A percentile compares a stretch with the other conserved stretches of the same genome.
Conservation (phyloP, 2,797 vertebrate genomes). For the Urocyon cinereoargenteus region DNA sequence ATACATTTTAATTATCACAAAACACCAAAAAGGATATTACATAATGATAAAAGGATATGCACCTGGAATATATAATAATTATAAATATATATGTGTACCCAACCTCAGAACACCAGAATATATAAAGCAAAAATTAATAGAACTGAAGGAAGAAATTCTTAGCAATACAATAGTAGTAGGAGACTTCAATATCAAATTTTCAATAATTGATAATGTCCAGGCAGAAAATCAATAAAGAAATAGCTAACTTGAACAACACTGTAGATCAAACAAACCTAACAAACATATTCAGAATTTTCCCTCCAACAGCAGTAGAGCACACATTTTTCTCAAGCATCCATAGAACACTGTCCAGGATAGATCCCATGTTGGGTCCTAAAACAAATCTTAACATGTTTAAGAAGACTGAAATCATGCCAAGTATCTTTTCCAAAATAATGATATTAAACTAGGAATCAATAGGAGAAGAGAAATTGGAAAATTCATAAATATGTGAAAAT, state of each 20-base stretch:
- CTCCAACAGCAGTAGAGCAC: not conserved
- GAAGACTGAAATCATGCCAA: not conserved
- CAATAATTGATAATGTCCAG: not conserved
- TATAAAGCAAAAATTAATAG: not conserved
- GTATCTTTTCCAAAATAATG: not conserved
- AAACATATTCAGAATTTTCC: not conserved
- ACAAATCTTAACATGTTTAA: not conserved
- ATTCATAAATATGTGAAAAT: not conserved
- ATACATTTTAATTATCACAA: not conserved
- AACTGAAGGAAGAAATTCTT: not conserved
- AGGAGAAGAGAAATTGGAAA: not conserved
- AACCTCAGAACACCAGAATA: not conserved
- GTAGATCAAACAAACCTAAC: not conserved
- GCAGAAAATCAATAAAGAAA: not conserved
- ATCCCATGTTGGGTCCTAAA: not conserved
- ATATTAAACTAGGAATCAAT: not conserved
- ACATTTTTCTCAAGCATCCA: not conserved
- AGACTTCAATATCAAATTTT: not conserved
- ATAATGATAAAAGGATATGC: not conserved
- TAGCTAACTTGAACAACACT: not conserved
- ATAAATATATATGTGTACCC: not conserved
- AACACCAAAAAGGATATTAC: not conserved
- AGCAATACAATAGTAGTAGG: not conserved
- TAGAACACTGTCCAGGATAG: not conserved
- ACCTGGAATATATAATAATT: not conserved